These are phyloP conservation scores for Silurus asotus DNA, from an alignment of 2,113 vertebrate species.

Conservation along the genomic window DNA sequence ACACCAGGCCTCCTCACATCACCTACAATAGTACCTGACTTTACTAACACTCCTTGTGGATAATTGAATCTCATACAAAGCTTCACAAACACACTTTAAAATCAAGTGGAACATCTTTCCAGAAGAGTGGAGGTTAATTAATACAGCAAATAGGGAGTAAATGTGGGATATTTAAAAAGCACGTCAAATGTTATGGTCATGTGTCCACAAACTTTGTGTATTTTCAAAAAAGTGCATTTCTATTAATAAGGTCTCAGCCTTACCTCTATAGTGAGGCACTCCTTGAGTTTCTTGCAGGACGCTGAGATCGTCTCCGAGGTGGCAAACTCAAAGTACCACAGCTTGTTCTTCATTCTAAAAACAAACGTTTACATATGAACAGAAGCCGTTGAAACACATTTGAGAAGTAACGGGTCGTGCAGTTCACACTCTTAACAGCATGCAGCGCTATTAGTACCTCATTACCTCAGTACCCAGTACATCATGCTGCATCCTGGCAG, in stretches of 20 bases:
- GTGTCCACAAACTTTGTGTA: no score
- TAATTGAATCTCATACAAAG: no score
- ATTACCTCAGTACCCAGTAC: background rate
- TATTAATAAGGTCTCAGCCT: background rate
- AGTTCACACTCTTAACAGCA: background rate
- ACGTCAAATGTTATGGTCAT: no score
- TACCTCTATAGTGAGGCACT: conserved; percentile 82
- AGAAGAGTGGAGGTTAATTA: no score
- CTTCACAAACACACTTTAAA: no score
- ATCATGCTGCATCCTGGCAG: background rate
- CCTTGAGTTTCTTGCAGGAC: conserved; percentile 86
- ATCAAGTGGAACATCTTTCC: no score
- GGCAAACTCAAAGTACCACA: conserved; percentile 92
- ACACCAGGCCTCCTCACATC: no score
- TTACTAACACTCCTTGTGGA: no score
- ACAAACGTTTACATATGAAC: conserved; percentile 26
- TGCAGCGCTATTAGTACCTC: background rate
- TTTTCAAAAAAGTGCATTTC: background rate
- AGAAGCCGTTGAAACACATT: background rate
- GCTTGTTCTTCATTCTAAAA: conserved; percentile 87
- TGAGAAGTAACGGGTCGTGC: background rate
- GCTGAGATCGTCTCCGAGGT: conserved; percentile 90
- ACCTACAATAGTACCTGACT: no score
- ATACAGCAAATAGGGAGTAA: no score
- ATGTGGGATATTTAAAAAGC: no score